These are phyloP conservation scores for Lydus trimaculatus DNA, from an alignment of 2,888 invertebrate species.

Conservation along the genomic window DNA sequence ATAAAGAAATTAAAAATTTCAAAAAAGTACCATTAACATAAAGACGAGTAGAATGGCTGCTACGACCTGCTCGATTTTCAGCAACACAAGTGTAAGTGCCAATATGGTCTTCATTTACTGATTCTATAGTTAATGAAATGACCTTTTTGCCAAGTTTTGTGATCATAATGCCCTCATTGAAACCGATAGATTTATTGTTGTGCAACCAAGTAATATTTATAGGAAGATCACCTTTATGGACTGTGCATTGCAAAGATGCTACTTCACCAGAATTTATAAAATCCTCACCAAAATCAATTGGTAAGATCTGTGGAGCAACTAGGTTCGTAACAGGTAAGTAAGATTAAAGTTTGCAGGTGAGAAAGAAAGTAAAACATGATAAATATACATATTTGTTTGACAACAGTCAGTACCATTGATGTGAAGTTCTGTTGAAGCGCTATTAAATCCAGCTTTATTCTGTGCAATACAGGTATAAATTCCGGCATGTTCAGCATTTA, in stretches of 20 bases:
- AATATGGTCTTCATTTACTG: constrained; percentile 66
- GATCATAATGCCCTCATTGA: constrained; percentile 55
- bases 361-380: not conserved
- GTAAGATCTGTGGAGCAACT: constrained; percentile 63
- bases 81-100: constrained; percentile 71
- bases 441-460: constrained; percentile 61
- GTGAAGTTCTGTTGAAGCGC: constrained; percentile 61
- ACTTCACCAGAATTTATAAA: constrained; percentile 74
- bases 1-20: not conserved
- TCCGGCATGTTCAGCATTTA: constrained; percentile 74
- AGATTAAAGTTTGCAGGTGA: not conserved
- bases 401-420: constrained; percentile 59
- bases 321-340: constrained; percentile 7
- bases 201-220: constrained; percentile 77
- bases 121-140: constrained; percentile 67
- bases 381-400: not conserved
- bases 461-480: constrained; percentile 76
- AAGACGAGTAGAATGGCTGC: constrained; percentile 45
- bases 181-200: constrained; percentile 66
- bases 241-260: constrained; percentile 72
- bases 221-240: constrained; percentile 78
- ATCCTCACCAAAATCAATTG: constrained; percentile 63
- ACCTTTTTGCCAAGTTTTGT: constrained; percentile 65
- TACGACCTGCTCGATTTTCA: constrained; percentile 69
- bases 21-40: constrained; percentile 63